Evolutionary conservation across 2,888 invertebrate genomes (phyloP).

Genomic region (Coleophora flavipennella): DNA sequence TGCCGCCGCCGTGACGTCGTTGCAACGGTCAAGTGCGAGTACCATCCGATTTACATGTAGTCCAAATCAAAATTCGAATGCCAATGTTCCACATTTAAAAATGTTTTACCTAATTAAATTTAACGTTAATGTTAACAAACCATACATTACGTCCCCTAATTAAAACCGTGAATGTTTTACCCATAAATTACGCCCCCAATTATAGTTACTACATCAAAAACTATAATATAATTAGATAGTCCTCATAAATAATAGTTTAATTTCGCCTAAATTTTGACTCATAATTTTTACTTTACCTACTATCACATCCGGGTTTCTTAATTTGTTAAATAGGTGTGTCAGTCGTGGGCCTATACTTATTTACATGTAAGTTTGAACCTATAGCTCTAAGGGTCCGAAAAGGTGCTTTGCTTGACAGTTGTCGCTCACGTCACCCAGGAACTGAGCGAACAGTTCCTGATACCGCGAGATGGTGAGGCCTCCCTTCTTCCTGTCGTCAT

Average conservation of each 20-base stretch:
- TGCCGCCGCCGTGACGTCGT: constrained; percentile 9
- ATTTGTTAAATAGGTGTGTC: constrained; percentile 23
- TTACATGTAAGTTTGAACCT: constrained; percentile 13
- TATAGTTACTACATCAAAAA: no score
- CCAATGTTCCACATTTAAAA: constrained; percentile 1
- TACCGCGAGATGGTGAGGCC: constrained; percentile 84
- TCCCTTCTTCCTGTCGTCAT: constrained; percentile 85
- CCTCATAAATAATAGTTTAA: no score
- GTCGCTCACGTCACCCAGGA: constrained; percentile 83
- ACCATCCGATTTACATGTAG: not conserved
- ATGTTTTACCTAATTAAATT: no score
- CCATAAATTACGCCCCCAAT: no score
- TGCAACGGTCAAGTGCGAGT: constrained; percentile 11
- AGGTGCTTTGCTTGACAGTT: constrained; percentile 81
- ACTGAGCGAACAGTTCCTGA: constrained; percentile 87
- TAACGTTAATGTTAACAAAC: not conserved
- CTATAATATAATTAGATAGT: no score
- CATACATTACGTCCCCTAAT: no score
- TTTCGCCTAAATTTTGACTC: no score
- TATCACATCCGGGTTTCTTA: not conserved
- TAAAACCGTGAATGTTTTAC: no score
- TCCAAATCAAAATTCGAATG: constrained; percentile 5
- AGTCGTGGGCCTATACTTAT: constrained; percentile 23
- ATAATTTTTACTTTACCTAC: not conserved
- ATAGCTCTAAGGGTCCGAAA: constrained; percentile 80